A percentile compares a stretch with the other conserved stretches of the same genome.
phyloP scores from a whole-genome alignment of 1,140 invertebrate species.

The Temnothorax nylanderi region DNA sequence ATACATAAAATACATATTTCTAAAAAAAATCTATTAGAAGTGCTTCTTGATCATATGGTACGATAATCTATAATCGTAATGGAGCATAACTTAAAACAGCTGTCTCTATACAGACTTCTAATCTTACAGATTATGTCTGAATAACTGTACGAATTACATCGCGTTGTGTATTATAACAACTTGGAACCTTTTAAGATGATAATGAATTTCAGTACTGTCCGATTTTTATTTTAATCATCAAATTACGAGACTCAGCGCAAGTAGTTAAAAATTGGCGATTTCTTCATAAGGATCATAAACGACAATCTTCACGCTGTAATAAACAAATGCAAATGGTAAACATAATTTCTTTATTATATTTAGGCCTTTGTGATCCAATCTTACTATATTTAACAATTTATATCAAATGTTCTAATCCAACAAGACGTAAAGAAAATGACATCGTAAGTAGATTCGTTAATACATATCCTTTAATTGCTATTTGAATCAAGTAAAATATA shows the following conservation, averaged over 20 bases:
- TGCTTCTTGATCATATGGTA: neutral
- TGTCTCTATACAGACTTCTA: conserved; percentile 7
- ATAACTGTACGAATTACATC: conserved; percentile 16
- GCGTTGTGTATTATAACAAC: neutral
- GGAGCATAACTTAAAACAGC: conserved; percentile 9
- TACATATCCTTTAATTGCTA: neutral
- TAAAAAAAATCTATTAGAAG: conserved; percentile 4
- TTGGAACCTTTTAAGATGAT: conserved; percentile 16
- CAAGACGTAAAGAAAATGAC: neutral
- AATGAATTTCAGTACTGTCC: conserved; percentile 2
- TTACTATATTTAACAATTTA: neutral
- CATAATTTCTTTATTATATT: conserved; percentile 16
- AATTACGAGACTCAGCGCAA: conserved; percentile 23
- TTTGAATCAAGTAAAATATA: neutral
- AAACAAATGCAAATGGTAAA: conserved; percentile 39
- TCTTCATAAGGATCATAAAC: conserved; percentile 47
- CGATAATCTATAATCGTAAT: conserved; percentile 19
- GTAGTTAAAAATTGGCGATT: conserved; percentile 36
- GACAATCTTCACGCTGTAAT: conserved; percentile 39
- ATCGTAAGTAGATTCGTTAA: neutral
- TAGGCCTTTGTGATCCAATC: neutral
- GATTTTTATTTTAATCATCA: conserved; percentile 29
- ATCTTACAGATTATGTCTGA: conserved; percentile 25
- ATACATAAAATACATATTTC: conserved; percentile 15
- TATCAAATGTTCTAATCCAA: neutral